Evolutionary conservation across 2,888 invertebrate species (phyloP), one percentile per base, ranked within the genome.

Genomic region (Leucophenga maculata): DNA sequence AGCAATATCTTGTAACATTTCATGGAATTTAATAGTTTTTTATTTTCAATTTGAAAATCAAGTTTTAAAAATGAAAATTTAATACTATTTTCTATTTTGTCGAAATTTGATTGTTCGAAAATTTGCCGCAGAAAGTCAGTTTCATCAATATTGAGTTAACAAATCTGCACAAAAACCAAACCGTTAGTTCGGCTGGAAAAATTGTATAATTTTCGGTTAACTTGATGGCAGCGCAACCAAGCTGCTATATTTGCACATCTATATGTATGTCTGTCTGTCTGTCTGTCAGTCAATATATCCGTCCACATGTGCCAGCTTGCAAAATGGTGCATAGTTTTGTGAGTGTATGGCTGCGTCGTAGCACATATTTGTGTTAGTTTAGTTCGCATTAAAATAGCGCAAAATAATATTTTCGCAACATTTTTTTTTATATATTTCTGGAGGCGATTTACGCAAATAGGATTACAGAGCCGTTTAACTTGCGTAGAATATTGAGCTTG

Each of bases 1-100:
- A 60, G 44, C 44, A 60, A 60, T 39, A 60, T 32, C 60, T 60
- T 60, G 60, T 60, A 60, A 39, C 60, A 60, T 44, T 60, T 60
- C 57, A 60, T 44, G 26, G 6, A 26, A 13, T 26, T 57, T n/a
- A 11, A 57, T 9, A 39, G 2, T 3, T 26, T 26, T 6, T 11
- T 6, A 6, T 39, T 39, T 39, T 39, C 39, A 39, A 39, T 39
- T 39, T 39, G 1, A 11, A 39, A 3, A 39, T 39, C 11, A 39
- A 39, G 39, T 39, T 39, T 39, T 39, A 1, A 11, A 26, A 39
- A 39, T 8, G 8, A 32, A 50, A 16, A 50, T n/a, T 18, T n/a
- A 50, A 50, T 16, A 50, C n/a, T 6, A 50, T 14, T 50, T 52
- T 52, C 20, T 52, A 16, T 52, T 16, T 52, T 52, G 52, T 52